Conservation (phyloP, 2,113 vertebrate genomes). For the Zootoca vivipara region DNA sequence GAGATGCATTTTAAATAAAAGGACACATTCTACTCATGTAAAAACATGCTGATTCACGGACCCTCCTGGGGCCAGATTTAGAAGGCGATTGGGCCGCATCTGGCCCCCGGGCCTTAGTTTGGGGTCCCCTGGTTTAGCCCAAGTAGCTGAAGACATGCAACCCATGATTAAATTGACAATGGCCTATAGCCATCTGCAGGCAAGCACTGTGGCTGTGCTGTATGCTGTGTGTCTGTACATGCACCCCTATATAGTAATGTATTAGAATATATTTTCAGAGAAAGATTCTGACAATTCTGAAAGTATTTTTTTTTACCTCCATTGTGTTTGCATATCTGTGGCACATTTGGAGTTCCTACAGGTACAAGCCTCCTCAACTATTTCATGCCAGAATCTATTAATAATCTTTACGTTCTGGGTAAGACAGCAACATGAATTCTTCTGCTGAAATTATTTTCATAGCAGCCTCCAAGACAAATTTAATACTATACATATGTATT, state of each 20-base stretch:
- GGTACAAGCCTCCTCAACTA: not conserved
- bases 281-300: not conserved
- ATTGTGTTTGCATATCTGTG: not conserved
- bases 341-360: not conserved
- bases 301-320: too few relatives aligned
- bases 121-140: too few relatives aligned
- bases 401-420: not conserved
- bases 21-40: too few relatives aligned
- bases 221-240: too few relatives aligned
- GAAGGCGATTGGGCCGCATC: too few relatives aligned
- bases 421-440: not conserved
- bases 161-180: not conserved
- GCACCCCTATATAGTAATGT: not conserved
- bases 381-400: not conserved
- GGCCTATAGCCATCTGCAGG: not conserved
- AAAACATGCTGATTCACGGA: too few relatives aligned
- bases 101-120: too few relatives aligned
- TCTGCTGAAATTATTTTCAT: not conserved
- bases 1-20: too few relatives aligned
- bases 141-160: too few relatives aligned
- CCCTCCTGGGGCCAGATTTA: too few relatives aligned
- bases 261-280: not conserved
- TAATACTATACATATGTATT: conserved; percentile 15
- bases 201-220: not conserved
- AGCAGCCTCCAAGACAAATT: not conserved